Percentiles rank a stretch among this genome's conserved stretches.
These are phyloP conservation scores for Hormaphis cornu DNA, from an alignment of 1,140 invertebrate species.

Conservation along the genomic window DNA sequence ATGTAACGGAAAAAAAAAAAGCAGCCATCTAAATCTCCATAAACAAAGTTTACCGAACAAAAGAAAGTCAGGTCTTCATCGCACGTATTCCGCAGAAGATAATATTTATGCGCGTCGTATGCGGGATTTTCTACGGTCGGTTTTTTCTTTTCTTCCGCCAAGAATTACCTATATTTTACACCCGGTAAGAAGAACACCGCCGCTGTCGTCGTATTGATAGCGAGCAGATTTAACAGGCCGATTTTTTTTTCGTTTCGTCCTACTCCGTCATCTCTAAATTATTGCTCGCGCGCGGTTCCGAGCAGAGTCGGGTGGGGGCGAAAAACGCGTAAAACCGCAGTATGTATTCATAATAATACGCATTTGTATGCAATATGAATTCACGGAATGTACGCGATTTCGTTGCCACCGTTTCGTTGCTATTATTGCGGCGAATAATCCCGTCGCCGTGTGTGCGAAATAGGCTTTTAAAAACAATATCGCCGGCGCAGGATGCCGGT, in stretches of 20 bases:
- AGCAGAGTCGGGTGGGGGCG: background rate
- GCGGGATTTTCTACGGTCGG: background rate
- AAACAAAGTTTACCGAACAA: background rate
- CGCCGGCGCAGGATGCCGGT: conserved; percentile 1
- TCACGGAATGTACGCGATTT: background rate
- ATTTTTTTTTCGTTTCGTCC: background rate
- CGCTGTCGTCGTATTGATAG: background rate
- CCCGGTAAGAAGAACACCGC: background rate
- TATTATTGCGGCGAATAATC: conserved; percentile 25
- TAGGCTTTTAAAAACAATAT: conserved; percentile 28
- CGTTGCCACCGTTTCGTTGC: background rate
- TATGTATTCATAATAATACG: conserved; percentile 1
- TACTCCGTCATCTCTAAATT: background rate
- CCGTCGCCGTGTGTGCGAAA: conserved; percentile 23
- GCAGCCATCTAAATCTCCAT: background rate
- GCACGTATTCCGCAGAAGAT: background rate
- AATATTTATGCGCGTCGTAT: conserved; percentile 14
- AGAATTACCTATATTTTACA: background rate
- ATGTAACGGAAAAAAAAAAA: too few relatives aligned
- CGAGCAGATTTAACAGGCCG: background rate
- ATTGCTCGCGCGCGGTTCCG: background rate
- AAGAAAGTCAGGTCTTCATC: background rate
- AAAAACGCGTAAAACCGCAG: background rate
- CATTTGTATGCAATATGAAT: background rate
- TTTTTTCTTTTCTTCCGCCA: background rate